Percentiles rank a stretch among this genome's conserved stretches.
Evolutionary conservation across 2,113 vertebrate genomes (phyloP).

Genomic region (Pao palembangensis): DNA sequence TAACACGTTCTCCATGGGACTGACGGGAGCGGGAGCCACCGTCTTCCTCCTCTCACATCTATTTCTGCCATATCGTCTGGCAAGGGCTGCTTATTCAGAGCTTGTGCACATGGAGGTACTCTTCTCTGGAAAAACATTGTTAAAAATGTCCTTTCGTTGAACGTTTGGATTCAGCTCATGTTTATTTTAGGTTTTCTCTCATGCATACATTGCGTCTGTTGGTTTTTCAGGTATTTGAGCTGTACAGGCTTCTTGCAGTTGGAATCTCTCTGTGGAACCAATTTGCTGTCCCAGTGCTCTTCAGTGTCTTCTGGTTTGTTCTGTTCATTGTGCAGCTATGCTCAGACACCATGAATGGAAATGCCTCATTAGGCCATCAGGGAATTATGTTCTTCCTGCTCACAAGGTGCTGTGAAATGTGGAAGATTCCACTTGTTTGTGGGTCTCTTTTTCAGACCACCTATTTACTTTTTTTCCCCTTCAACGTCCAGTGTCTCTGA

Average conservation of each 20-base stretch:
- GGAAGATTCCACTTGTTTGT: neutral
- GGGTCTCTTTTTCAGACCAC: neutral
- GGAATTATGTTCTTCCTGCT: slow-evolving; percentile 79
- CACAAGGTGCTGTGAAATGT: slow-evolving; percentile 70
- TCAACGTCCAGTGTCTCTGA: slow-evolving; percentile 75
- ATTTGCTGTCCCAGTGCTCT: slow-evolving; percentile 80
- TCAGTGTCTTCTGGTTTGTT: slow-evolving; percentile 83
- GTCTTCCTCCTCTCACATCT: slow-evolving; percentile 71
- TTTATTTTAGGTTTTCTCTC: neutral
- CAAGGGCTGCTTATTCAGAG: slow-evolving; percentile 66
- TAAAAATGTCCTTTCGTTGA: neutral
- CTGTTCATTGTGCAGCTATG: slow-evolving; percentile 78
- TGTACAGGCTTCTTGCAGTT: slow-evolving; percentile 75
- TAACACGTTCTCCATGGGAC: slow-evolving; percentile 64
- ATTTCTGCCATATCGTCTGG: slow-evolving; percentile 74
- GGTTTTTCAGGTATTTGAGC: slow-evolving; percentile 70
- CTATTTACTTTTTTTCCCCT: neutral
- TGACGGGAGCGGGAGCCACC: slow-evolving; percentile 62
- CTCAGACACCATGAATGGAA: slow-evolving; percentile 56
- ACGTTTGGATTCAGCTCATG: neutral
- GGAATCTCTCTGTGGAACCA: slow-evolving; percentile 81
- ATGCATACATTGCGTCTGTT: neutral
- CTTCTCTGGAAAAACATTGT: slow-evolving; percentile 4
- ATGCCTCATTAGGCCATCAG: slow-evolving; percentile 62
- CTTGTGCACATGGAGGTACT: slow-evolving; percentile 74